These are phyloP conservation scores for Ispidina lecontei DNA, from an alignment of 2,797 vertebrate species.

Conservation along the genomic window DNA sequence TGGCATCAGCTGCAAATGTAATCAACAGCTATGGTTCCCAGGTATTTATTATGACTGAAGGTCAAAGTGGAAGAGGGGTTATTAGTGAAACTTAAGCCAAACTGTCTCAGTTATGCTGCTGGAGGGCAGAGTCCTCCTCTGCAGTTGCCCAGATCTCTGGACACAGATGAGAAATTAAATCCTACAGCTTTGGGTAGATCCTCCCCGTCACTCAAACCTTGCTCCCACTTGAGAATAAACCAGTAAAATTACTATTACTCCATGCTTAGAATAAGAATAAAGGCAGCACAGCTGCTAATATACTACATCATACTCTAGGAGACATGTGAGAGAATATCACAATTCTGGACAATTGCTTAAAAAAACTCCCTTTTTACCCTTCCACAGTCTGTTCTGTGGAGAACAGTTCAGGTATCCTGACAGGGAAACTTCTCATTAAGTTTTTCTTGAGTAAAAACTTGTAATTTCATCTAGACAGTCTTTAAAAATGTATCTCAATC, in stretches of 20 bases:
- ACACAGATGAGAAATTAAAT: not conserved
- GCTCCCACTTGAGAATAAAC: not conserved
- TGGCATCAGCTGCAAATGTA: slow-evolving; percentile 82
- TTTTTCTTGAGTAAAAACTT: not conserved
- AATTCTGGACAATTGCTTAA: not conserved
- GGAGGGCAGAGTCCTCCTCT: slow-evolving; percentile 18
- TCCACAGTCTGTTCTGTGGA: not conserved
- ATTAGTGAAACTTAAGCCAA: slow-evolving; percentile 60
- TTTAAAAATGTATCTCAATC: not conserved
- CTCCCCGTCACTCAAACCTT: not conserved
- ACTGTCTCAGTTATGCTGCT: slow-evolving; percentile 59
- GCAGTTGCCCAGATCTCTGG: slow-evolving; percentile 9
- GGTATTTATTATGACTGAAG: slow-evolving; percentile 73
- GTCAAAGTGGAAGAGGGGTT: slow-evolving; percentile 63
- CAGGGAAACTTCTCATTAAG: not conserved
- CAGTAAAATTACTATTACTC: not conserved
- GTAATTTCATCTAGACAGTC: not conserved
- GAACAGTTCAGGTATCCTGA: not conserved
- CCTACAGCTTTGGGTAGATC: not conserved
- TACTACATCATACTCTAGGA: not conserved
- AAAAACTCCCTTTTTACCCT: not conserved
- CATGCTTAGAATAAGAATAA: not conserved
- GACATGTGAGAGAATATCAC: not conserved
- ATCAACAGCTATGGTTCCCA: slow-evolving; percentile 82
- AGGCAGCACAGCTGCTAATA: not conserved